Evolutionary conservation across 2,797 vertebrate species (phyloP).

Genomic region (Loris lydekkerianus): DNA sequence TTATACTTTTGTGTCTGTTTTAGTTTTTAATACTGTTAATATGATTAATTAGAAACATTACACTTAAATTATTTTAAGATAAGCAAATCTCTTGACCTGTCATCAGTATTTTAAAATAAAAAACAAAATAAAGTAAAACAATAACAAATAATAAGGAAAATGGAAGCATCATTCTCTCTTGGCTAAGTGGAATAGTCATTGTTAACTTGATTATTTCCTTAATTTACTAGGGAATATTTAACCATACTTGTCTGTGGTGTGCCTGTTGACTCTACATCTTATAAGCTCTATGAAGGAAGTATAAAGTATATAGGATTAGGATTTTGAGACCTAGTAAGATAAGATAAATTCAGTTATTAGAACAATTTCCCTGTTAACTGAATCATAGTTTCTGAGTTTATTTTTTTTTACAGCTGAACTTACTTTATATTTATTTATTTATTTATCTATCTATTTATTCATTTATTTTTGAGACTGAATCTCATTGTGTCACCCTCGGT

Average conservation of each 20-base stretch:
- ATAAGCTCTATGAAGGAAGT: not conserved
- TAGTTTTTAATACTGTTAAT: constrained; percentile 7
- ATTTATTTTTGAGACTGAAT: too few relatives aligned
- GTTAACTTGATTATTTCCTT: constrained; percentile 32
- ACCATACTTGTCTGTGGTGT: not conserved
- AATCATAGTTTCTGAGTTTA: constrained; percentile 45
- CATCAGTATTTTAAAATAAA: constrained; percentile 57
- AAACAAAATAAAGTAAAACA: constrained; percentile 25
- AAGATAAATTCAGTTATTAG: constrained; percentile 41
- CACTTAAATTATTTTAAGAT: constrained; percentile 57
- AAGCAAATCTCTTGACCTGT: constrained; percentile 58
- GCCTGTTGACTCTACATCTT: not conserved
- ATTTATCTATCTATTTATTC: too few relatives aligned
- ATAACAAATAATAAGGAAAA: constrained; percentile 31
- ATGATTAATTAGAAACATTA: constrained; percentile 20
- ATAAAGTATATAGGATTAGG: constrained; percentile 19
- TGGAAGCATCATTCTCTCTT: constrained; percentile 52
- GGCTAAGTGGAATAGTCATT: constrained; percentile 39
- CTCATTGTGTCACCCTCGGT: too few relatives aligned
- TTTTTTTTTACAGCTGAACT: constrained; percentile 1
- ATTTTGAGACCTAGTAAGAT: constrained; percentile 29
- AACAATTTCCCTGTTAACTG: constrained; percentile 35
- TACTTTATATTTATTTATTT: not conserved
- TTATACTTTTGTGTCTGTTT: not conserved
- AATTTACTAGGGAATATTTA: constrained; percentile 43